phyloP scores from a whole-genome alignment of 2,888 invertebrate species.

The Anagyrus pseudococci region DNA sequence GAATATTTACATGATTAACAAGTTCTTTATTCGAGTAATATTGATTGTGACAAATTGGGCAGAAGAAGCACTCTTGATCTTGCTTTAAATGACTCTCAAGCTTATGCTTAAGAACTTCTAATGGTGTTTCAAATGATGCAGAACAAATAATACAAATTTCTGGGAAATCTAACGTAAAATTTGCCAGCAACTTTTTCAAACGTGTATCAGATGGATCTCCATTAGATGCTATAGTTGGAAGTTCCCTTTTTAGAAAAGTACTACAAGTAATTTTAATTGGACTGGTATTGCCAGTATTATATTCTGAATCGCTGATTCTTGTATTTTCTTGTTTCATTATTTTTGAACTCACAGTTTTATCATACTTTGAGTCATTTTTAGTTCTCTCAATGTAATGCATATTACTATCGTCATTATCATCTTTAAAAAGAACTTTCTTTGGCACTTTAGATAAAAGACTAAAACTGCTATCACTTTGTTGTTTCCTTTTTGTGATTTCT shows the following conservation, averaged over 20 bases:
- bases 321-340: slow-evolving; percentile 1
- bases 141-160: slow-evolving; percentile 24
- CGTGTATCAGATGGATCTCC: slow-evolving; percentile 7
- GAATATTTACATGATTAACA: slow-evolving; percentile 21
- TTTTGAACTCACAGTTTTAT: background rate
- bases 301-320: too few species aligned
- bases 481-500: slow-evolving; percentile 19
- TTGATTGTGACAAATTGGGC: slow-evolving; percentile 31
- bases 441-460: slow-evolving; percentile 30
- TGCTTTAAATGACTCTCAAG: slow-evolving; percentile 14
- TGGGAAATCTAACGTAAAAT: slow-evolving; percentile 23
- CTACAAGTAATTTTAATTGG: too few species aligned
- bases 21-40: slow-evolving; percentile 16
- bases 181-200: slow-evolving; percentile 20
- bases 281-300: too few species aligned
- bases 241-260: background rate
- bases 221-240: background rate
- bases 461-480: slow-evolving; percentile 11
- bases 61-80: slow-evolving; percentile 14
- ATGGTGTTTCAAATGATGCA: slow-evolving; percentile 19
- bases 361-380: slow-evolving; percentile 17
- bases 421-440: slow-evolving; percentile 35
- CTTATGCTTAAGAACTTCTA: slow-evolving; percentile 30
- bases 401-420: slow-evolving; percentile 17
- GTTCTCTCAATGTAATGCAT: slow-evolving; percentile 20